Percentiles rank a stretch among this genome's conserved stretches.
Evolutionary conservation across 1,140 invertebrate species (phyloP).

Genomic region (Drosophila paulistorum): DNA sequence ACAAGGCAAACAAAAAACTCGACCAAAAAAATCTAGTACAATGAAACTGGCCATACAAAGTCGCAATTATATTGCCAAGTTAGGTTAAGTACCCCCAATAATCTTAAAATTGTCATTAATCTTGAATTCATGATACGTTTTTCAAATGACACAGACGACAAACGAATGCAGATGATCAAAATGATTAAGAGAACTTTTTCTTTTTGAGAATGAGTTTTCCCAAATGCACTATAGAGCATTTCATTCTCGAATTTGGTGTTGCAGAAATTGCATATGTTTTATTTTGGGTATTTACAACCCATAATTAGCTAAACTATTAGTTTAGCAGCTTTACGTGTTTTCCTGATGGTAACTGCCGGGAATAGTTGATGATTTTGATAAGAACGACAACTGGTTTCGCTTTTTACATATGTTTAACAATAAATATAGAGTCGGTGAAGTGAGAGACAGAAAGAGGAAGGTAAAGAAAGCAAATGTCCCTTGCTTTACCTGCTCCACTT

Average conservation of each 20-base stretch:
- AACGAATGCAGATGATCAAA: neutral
- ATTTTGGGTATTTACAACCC: too few relatives aligned
- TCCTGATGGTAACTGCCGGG: neutral
- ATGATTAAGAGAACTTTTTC: neutral
- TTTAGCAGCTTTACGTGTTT: neutral
- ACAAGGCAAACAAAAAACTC: too few relatives aligned
- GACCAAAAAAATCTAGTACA: neutral
- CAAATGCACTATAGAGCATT: too few relatives aligned
- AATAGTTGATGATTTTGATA: neutral
- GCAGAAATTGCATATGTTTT: neutral
- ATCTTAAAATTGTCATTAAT: conserved; percentile 3
- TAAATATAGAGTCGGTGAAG: neutral
- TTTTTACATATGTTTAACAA: conserved; percentile 3
- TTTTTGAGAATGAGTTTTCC: too few relatives aligned
- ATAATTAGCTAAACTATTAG: too few relatives aligned
- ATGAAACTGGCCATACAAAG: conserved; percentile 1
- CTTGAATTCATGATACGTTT: neutral
- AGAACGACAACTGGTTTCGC: neutral
- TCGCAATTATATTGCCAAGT: conserved; percentile 5
- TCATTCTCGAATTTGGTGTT: neutral
- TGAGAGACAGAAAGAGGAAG: neutral
- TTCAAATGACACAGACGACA: neutral
- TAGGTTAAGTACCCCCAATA: conserved; percentile 10
- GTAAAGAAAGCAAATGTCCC: neutral
- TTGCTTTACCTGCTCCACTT: too few relatives aligned